Percentiles rank a stretch among this genome's conserved stretches.
Conservation (phyloP, 2,888 invertebrate species). For the Therioaphis trifolii region DNA sequence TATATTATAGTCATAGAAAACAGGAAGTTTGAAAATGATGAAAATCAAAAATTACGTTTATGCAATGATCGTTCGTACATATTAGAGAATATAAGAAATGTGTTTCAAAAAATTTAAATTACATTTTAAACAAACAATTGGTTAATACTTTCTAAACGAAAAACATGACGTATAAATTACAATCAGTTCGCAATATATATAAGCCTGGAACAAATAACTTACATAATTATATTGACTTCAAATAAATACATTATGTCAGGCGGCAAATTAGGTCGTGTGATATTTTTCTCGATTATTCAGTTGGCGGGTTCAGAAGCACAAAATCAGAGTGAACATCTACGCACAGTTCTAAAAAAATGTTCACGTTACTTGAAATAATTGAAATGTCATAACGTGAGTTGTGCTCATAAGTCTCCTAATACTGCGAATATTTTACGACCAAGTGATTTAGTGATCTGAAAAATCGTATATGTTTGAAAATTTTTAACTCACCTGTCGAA, state of each 20-base stretch:
- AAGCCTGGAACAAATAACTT: background rate
- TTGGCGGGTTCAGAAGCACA: too few relatives aligned
- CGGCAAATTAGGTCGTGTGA: background rate
- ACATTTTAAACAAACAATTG: background rate
- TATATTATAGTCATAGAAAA: background rate
- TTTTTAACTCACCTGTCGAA: too few relatives aligned
- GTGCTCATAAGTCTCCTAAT: too few relatives aligned
- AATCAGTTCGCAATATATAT: background rate
- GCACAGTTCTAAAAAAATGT: too few relatives aligned
- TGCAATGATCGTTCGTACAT: background rate
- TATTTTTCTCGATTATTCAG: background rate
- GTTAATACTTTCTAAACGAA: slow-evolving; percentile 21
- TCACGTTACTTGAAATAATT: too few relatives aligned
- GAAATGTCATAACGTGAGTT: too few relatives aligned
- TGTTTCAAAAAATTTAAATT: background rate
- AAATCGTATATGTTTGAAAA: too few relatives aligned
- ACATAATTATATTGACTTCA: background rate
- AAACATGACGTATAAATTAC: slow-evolving; percentile 18
- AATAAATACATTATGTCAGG: background rate
- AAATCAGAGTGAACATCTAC: too few relatives aligned
- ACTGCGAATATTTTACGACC: too few relatives aligned
- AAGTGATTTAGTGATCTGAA: too few relatives aligned
- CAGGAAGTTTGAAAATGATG: background rate
- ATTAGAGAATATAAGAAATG: background rate
- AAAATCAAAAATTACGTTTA: background rate